These are phyloP conservation scores for Solenopsis invicta DNA, from an alignment of 1,140 invertebrate species.

Conservation along the genomic window DNA sequence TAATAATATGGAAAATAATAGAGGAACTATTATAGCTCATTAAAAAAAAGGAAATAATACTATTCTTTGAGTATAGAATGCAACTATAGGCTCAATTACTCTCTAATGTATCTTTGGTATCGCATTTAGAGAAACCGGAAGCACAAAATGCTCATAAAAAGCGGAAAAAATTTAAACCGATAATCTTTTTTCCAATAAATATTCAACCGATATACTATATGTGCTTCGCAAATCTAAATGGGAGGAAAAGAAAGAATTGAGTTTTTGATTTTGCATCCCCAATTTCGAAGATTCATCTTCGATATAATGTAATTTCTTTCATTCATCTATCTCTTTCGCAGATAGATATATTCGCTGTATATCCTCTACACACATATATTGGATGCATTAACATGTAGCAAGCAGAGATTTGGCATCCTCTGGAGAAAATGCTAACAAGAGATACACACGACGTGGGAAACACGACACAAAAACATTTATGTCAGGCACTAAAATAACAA, in stretches of 20 bases:
- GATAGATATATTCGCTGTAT: background rate
- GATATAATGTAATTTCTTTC: background rate
- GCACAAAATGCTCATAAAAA: conserved; percentile 26
- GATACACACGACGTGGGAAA: background rate
- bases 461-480: background rate
- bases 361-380: background rate
- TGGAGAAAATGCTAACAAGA: conserved; percentile 6
- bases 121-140: conserved; percentile 42
- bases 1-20: conserved; percentile 29
- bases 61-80: conserved; percentile 26
- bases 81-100: conserved; percentile 17
- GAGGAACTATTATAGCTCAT: conserved; percentile 24
- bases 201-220: background rate
- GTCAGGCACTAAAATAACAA: background rate
- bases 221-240: conserved; percentile 3
- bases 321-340: background rate
- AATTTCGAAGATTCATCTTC: background rate
- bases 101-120: conserved; percentile 38
- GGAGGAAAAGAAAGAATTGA: conserved; percentile 5
- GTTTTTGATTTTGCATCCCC: background rate
- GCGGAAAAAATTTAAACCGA: background rate
- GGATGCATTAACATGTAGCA: conserved; percentile 13
- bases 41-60: conserved; percentile 49
- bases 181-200: conserved; percentile 27
- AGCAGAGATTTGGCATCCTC: conserved; percentile 29